Percentiles rank a stretch among this genome's conserved stretches.
Conservation (phyloP, 2,797 vertebrate species). For the Galagoides demidoff region DNA sequence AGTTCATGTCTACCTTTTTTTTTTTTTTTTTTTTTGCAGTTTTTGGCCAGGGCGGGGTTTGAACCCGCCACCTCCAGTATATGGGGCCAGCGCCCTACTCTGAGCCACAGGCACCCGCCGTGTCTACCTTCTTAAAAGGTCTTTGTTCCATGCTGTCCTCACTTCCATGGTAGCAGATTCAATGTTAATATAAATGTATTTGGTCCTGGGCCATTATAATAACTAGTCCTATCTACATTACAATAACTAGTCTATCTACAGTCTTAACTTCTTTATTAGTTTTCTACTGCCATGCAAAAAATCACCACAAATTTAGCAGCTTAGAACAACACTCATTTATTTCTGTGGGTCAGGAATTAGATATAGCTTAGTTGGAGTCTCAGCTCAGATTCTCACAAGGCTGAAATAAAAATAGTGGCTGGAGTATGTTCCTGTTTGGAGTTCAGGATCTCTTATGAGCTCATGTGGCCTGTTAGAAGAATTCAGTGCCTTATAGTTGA, state of each 20-base stretch:
- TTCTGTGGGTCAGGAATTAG: not conserved
- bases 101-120: too few species aligned
- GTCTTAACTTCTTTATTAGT: not conserved
- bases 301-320: not conserved
- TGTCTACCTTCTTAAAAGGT: not conserved
- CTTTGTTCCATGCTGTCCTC: not conserved
- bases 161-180: not conserved
- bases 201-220: not conserved
- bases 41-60: too few species aligned
- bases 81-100: too few species aligned
- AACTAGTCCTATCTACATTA: not conserved
- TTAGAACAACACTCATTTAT: not conserved
- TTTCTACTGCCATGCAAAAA: constrained; percentile 7
- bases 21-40: too few species aligned
- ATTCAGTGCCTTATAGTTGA: not conserved
- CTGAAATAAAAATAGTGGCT: not conserved
- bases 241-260: not conserved
- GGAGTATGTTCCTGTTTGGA: not conserved
- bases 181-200: not conserved
- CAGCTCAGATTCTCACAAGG: not conserved
- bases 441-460: not conserved
- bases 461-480: not conserved
- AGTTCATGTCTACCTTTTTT: not conserved
- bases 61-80: too few species aligned
- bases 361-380: not conserved